Base-by-base conservation (phyloP, 2,888 invertebrate species). In the Gymnoscelis rufifasciata region DNA sequence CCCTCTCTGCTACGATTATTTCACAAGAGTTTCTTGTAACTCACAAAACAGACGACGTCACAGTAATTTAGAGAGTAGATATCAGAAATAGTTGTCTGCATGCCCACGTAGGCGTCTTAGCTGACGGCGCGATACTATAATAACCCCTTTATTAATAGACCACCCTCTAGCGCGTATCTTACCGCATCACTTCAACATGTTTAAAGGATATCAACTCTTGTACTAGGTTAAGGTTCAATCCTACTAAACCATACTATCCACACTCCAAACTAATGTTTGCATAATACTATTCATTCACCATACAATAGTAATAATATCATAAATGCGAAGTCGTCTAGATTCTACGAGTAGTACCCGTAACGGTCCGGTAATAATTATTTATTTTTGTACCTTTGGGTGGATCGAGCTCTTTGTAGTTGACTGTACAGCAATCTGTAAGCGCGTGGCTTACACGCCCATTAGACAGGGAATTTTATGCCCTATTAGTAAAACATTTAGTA, bases 111-210 rank as follows among this genome's bases (percentile, higher is more conserved):
- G 66, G 66, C 57, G 66, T 48, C 52, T 42, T 44, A 56, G 53
- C 47, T 52, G 60, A 61, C 60, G 65, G 52, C 61, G 62, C 62
- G 56, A 57, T 59, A 59, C 65, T 62, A 66, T 62, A 50, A 48
- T 50, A 53, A 57, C 46, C 41, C 41, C 45, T 33, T 47, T 70
- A 70, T 70, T 68, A 60, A 63, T 70, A 68, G 66, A 64, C 57
- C 59, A 59, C 55, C 64, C 54, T 60, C 62, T 52, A 66, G 60
- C 37, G 27, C 11, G 33, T 43, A 48, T 49, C 43, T 44, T 44
- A 49, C 49, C 23, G 24, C 35, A 28, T 29, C 33, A 36, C 47
- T 38, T 7, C 10, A 29, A 11, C 13, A 30, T 29, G 31, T 12
- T 43, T 2, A 38, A 38, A 14, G 15, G 28, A 43, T 38, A 29